Evolutionary conservation across 1,140 invertebrate species (phyloP).

Genomic region (Chlorops oryzae): DNA sequence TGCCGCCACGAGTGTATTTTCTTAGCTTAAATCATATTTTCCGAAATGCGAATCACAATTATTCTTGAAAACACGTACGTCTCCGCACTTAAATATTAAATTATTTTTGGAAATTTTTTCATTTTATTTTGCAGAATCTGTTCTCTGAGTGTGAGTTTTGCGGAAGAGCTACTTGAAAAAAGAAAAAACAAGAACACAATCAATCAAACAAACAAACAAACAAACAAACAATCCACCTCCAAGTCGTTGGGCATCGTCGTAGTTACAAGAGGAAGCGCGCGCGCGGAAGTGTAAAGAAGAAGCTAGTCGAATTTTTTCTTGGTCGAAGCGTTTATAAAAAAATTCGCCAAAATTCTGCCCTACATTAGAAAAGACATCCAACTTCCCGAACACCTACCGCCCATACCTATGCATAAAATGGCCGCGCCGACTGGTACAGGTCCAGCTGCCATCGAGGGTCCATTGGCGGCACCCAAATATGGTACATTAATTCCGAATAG

Average conservation of each 20-base stretch:
- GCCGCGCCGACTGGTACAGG: slow-evolving; percentile 33
- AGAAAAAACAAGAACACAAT: too few relatives aligned
- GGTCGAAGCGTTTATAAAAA: slow-evolving; percentile 16
- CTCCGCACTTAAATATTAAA: too few relatives aligned
- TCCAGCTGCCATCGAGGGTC: slow-evolving; percentile 42
- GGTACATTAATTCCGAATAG: slow-evolving; percentile 84
- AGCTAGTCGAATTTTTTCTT: slow-evolving; percentile 13
- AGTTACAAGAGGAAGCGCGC: not conserved
- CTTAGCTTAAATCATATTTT: too few relatives aligned
- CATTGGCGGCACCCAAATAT: slow-evolving; percentile 63
- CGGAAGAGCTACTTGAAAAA: too few relatives aligned
- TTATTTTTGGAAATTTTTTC: too few relatives aligned
- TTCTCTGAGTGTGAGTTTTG: too few relatives aligned
- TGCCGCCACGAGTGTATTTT: too few relatives aligned
- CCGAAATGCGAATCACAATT: too few relatives aligned
- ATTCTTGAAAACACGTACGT: too few relatives aligned
- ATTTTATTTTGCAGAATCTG: too few relatives aligned
- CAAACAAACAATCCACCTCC: not conserved
- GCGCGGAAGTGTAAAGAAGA: too few relatives aligned
- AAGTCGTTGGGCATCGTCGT: not conserved
- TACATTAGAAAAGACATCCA: slow-evolving; percentile 45
- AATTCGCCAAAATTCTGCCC: slow-evolving; percentile 45
- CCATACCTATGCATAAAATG: slow-evolving; percentile 44
- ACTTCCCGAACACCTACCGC: too few relatives aligned
- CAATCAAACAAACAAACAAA: not conserved